phyloP scores from a whole-genome alignment of 2,888 invertebrate species.

The Drosophila mayaguana region DNA sequence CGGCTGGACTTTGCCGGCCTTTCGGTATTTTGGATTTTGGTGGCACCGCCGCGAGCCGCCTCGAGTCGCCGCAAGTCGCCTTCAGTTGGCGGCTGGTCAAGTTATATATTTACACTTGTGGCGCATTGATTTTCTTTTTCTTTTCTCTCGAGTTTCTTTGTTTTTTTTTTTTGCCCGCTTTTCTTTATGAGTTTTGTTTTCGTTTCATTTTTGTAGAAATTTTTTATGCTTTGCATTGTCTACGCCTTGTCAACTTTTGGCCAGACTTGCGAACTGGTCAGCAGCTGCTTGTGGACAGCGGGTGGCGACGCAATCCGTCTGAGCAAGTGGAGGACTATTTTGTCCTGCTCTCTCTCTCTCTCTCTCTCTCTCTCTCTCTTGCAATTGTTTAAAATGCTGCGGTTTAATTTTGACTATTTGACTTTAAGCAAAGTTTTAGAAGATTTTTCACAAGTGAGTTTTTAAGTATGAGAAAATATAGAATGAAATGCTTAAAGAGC shows the following conservation, averaged over 20 bases:
- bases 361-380: conserved; percentile 2
- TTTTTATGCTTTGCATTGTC: conserved; percentile 53
- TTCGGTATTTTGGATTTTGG: conserved; percentile 28
- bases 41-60: conserved; percentile 28
- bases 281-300: conserved; percentile 34
- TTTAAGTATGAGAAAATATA: neutral
- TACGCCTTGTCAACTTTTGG: conserved; percentile 70
- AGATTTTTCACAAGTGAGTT: neutral
- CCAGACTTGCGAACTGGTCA: conserved; percentile 61
- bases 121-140: conserved; percentile 71
- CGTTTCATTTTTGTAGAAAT: conserved; percentile 24
- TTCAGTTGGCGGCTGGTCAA: conserved; percentile 60
- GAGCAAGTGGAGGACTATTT: conserved; percentile 28
- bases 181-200: conserved; percentile 59
- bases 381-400: conserved; percentile 42
- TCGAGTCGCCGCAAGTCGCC: conserved; percentile 3
- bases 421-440: conserved; percentile 30
- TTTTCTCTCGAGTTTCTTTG: conserved; percentile 19
- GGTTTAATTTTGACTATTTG: conserved; percentile 35
- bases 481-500: neutral
- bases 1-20: conserved; percentile 74
- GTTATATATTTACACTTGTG: conserved; percentile 77
- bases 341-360: conserved; percentile 2
- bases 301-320: conserved; percentile 24
- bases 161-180: conserved; percentile 37